Base-by-base conservation (phyloP, 1,140 invertebrate species). In the Philopotamus ludificatus region DNA sequence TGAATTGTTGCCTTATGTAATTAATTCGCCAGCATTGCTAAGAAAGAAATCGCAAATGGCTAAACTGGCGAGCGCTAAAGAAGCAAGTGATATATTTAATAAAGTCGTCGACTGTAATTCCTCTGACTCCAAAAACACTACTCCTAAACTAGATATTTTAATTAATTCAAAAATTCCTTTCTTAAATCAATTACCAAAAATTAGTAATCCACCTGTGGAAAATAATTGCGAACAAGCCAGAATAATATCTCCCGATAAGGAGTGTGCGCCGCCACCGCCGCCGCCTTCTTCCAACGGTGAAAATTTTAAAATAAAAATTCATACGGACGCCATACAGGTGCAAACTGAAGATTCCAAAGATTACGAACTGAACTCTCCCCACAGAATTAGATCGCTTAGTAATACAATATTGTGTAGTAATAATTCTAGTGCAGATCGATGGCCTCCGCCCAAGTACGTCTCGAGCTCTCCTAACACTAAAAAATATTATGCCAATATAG, bases 401-500 rank as follows among this genome's bases (percentile, higher is more conserved):
- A 70, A 70, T 49, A 50, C 69, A 23, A 61, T 63, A 26, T 53
- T 55, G 12, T 50, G 60, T n/a, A 60, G 34, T 12, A 45, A 23
- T 20, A 67, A 68, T 23, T 10, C 20, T 2, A 20, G 10, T 7
- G 44, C 64, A 1, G 42, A 62, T 22, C 54, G 42, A 34, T 58
- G 54, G 61, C 18, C 61, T 42, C 22, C 23, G 0, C 28, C 42
- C 50, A 65, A 65, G 55, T 65, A 59, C 15, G 41, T 57, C 15
- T 28, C 53, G 18, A 47, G 59, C 21, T 68, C 65, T 20, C 68
- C 66, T 0, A 65, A 41, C 22, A 59, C 53, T 12, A 70, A 68
- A 60, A 68, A 63, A 23, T 65, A 67, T 39, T 68, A 62, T 28
- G 63, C 45, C 1, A 70, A 68, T 28, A 20, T 70, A 9, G 69